Evolutionary conservation across 2,113 vertebrate species (phyloP).

Genomic region (Calidris pygmaea): DNA sequence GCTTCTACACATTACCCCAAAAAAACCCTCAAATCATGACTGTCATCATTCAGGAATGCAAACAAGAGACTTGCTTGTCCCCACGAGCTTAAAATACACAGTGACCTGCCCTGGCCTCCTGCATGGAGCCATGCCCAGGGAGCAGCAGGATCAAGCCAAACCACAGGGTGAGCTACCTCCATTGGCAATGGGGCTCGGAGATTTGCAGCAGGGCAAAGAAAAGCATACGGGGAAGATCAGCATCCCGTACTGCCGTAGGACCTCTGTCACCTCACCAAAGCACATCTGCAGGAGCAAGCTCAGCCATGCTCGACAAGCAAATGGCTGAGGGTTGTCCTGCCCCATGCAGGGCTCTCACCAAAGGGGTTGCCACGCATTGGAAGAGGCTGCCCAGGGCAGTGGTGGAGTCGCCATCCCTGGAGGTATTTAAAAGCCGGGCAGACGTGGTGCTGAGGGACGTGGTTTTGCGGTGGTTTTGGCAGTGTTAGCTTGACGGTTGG

Average conservation of each 20-base stretch:
- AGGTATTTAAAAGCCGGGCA: background rate
- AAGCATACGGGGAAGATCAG: background rate
- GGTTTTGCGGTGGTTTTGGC: background rate
- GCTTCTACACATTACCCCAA: fast-evolving
- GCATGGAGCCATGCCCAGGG: background rate
- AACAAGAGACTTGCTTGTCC: background rate
- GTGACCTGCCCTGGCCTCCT: background rate
- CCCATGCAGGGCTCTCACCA: background rate
- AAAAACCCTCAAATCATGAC: background rate
- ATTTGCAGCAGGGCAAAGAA: background rate
- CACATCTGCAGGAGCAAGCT: fast-evolving
- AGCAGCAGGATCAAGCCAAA: background rate
- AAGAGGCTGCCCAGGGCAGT: background rate
- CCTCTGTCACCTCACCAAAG: background rate
- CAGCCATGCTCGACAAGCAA: background rate
- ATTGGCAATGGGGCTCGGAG: background rate
- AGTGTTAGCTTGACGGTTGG: background rate
- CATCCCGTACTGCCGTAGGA: background rate
- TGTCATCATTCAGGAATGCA: background rate
- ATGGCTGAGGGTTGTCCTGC: background rate
- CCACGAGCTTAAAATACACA: background rate
- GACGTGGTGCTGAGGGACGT: background rate
- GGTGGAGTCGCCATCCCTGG: background rate
- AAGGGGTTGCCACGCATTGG: background rate
- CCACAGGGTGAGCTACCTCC: fast-evolving